Base-by-base conservation (phyloP, 1,140 invertebrate genomes). In the Zaprionus camerounensis region DNA sequence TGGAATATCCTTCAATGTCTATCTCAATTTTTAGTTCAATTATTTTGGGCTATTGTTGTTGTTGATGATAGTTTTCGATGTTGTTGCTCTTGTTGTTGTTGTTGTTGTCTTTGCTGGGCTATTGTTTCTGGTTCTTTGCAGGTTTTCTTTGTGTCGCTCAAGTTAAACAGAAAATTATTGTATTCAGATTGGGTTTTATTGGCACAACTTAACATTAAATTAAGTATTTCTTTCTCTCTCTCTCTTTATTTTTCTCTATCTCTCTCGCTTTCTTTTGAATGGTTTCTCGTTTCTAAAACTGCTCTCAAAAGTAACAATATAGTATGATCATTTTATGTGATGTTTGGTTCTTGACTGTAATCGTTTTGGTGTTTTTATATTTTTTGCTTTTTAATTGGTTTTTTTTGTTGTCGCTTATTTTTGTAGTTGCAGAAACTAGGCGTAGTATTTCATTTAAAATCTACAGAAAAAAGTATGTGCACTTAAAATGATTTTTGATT, bases 401-500 rank as follows among this genome's bases (percentile, higher is more conserved):
- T 41, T 55, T 59, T 66, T 57, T 70, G 53, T 76, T 71, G 12
- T 64, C 15, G 13, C 28, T 34, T 53, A 34, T 34, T 20, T 65
- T 64, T 53, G 28, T 64, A 46, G 2, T 53, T 71, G 53, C 31
- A 69, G 46, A 84, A 85, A 62, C 66, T 82, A 81, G 76, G 59
- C 53, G 58, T 82, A 82, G 44, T 46, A 46, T 9, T 17, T 46
- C 6, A 17, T 85, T 81, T 71, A 69, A 70, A 78, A 56, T 69
- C 71, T 81, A 85, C 53, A 70, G 86, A 85, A 77, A 86, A 73
- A 66, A 58, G 82, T 87, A 82, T 84, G 81, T 88, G 84, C 84
- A 87, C 84, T 87, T 87, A 87, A 69, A 88, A 88, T 84, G 81
- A 87, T 90, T 87, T 87, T 87, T 87, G 84, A 87, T 87, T 87